Evolutionary conservation across 2,113 vertebrate genomes (phyloP).

Genomic region (Donacobius atricapilla): DNA sequence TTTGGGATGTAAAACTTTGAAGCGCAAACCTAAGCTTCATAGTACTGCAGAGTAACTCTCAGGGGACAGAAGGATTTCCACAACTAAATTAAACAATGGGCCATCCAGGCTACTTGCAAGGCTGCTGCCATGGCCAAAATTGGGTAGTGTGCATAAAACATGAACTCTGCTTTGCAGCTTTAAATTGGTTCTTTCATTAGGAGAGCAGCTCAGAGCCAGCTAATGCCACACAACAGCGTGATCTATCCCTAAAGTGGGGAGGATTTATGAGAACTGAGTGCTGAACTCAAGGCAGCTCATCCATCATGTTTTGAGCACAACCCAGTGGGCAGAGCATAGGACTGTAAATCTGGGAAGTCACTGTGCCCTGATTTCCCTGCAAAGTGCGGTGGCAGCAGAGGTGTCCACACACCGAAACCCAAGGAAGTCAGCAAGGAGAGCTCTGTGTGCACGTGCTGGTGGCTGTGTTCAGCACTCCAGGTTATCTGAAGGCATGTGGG

Average conservation of each 20-base stretch:
- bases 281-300: not conserved
- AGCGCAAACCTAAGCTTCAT: conserved; percentile 6
- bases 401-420: not conserved
- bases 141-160: not conserved
- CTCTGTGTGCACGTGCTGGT: not conserved
- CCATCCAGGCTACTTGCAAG: not conserved
- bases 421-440: not conserved
- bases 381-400: not conserved
- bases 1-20: conserved; percentile 47
- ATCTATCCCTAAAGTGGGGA: not conserved
- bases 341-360: not conserved
- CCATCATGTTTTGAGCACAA: not conserved
- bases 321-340: not conserved
- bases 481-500: not conserved
- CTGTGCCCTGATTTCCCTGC: not conserved
- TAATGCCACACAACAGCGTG: not conserved
- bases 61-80: conserved; percentile 27
- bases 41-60: not conserved
- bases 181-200: not conserved
- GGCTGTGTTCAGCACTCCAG: not conserved
- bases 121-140: not conserved
- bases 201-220: not conserved
- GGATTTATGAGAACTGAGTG: not conserved
- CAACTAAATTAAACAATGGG: not conserved
- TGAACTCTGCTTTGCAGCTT: not conserved